Evolutionary conservation across 2,888 invertebrate species (phyloP).

Genomic region (Petrophora chlorosata): DNA sequence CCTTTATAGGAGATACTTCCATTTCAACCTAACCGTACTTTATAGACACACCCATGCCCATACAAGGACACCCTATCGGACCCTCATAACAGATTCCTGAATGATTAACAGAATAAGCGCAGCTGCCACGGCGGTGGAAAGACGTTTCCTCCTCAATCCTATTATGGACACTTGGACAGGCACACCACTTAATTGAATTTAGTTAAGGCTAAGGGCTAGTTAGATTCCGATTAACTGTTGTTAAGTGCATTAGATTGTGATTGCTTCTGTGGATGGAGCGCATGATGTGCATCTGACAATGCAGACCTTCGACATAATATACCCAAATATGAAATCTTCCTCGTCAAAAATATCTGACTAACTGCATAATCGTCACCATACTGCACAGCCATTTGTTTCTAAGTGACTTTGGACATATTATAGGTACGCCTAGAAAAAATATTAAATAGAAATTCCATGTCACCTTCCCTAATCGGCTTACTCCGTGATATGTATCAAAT

Average conservation of each 20-base stretch:
- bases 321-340: too few species aligned
- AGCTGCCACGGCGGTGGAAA: conserved; percentile 28
- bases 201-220: conserved; percentile 39
- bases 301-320: too few species aligned
- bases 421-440: too few species aligned
- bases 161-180: conserved; percentile 33
- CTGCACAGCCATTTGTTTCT: too few species aligned
- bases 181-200: conserved; percentile 50
- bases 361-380: too few species aligned
- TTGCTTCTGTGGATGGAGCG: neutral
- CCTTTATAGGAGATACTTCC: too few species aligned
- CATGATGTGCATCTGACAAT: neutral
- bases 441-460: too few species aligned
- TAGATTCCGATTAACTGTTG: conserved; percentile 22
- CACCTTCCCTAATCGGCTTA: too few species aligned
- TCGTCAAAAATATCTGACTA: too few species aligned
- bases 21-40: conserved; percentile 3
- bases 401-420: too few species aligned
- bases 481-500: too few species aligned
- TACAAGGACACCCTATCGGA: neutral
- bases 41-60: conserved; percentile 8
- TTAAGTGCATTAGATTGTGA: conserved; percentile 3
- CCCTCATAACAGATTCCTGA: conserved; percentile 17
- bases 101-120: conserved; percentile 19
- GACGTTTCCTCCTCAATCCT: conserved; percentile 55